Evolutionary conservation across 1,140 invertebrate genomes (phyloP).

Genomic region (Penaeus chinensis): DNA sequence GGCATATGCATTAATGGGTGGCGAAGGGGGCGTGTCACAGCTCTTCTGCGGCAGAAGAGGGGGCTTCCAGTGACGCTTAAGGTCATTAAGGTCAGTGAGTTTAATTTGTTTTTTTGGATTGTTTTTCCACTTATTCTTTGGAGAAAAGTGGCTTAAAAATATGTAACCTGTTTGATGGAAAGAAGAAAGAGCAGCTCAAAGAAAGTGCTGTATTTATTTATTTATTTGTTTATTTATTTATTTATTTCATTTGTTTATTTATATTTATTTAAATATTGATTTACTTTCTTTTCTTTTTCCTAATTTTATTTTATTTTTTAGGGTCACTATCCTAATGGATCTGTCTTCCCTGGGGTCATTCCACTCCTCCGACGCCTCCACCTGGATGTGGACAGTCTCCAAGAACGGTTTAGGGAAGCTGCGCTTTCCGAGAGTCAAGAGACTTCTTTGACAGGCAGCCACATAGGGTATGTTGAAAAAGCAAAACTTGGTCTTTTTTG

Average conservation of each 20-base stretch:
- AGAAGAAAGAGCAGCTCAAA: too few species aligned
- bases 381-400: slow-evolving; percentile 35
- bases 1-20: slow-evolving; percentile 70
- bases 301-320: slow-evolving; percentile 25
- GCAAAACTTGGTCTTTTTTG: too few species aligned
- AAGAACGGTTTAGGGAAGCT: slow-evolving; percentile 41
- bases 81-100: slow-evolving; percentile 72
- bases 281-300: not conserved
- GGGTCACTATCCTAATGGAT: slow-evolving; percentile 48
- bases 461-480: slow-evolving; percentile 24
- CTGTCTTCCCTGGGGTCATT: slow-evolving; percentile 49
- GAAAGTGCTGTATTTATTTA: not conserved
- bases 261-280: slow-evolving; percentile 1
- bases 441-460: slow-evolving; percentile 34
- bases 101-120: slow-evolving; percentile 64
- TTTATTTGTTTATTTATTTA: not conserved
- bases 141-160: too few species aligned
- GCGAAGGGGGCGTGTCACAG: slow-evolving; percentile 70
- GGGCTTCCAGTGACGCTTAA: slow-evolving; percentile 71
- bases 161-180: too few species aligned
- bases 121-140: slow-evolving; percentile 47
- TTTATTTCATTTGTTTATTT: not conserved
- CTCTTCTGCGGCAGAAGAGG: slow-evolving; percentile 71
- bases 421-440: slow-evolving; percentile 46
- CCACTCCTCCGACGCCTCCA: slow-evolving; percentile 47